Base-by-base conservation (phyloP, 2,888 invertebrate species). In the Lasioglossum villosulum region DNA sequence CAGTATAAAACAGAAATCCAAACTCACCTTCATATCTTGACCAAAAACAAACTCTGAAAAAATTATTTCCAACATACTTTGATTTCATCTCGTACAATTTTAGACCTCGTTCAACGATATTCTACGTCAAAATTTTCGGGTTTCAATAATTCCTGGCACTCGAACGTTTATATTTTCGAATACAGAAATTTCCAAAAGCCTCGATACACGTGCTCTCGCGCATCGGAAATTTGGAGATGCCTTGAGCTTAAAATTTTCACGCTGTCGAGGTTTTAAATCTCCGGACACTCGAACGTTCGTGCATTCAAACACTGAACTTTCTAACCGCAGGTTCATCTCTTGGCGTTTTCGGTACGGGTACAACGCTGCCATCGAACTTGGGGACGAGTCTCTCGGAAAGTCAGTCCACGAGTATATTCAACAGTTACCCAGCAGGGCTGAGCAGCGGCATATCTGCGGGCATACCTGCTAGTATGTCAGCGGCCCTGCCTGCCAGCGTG, bases 391-490 rank as follows among this genome's bases (percentile, higher is more conserved):
- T 90, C 68, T 68, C 72, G 45, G 77, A 34, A 19, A 74, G 63
- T n/a, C 80, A 78, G 14, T 56, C 83, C 37, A 52, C 88, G 52
- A 84, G 63, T 80, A 74, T 84, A 75, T 78, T 84, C 80, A 84
- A 76, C 88, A 78, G 81, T 82, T 80, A 89, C 84, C 86, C 88
- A 75, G 79, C 52, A 56, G 84, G 89, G 59, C 71, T 90, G 75
- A 77, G 73, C 78, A 77, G 30, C 30, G 82, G 86, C 75, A 86
- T 90, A 86, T 82, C 90, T 78, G 59, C 88, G 75, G 75, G 85
- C 72, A 88, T 89, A 79, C 75, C 85, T 70, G 73, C 34, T 66
- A 72, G 75, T 80, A 81, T 90, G 70, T 77, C 88, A 23, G 48
- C 78, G 23, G 68, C 71, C 83, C 80, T 89, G 80, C 79, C 89